Evolutionary conservation across 2,113 vertebrate species (phyloP), one percentile per base, ranked within the genome.

Genomic region (Cyprinus carpio): DNA sequence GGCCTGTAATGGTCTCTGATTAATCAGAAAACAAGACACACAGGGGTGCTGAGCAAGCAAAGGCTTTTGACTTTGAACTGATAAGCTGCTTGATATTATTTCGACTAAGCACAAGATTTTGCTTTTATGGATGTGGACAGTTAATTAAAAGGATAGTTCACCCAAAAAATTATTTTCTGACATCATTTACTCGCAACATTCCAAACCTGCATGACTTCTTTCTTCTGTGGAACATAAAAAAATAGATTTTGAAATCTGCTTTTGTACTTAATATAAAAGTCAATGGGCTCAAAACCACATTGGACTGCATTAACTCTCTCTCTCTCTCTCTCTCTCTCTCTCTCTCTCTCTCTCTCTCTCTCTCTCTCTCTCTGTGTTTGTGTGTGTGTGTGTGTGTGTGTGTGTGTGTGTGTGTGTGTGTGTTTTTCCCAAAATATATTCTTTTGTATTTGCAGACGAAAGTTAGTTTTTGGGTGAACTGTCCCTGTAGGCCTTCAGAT

Each of bases 51-150:
- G 46, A 76, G 75, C 25, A 18, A 75, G 72, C 72, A 75, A 46
- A 75, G 72, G 43, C 40, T 40, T 15, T 2, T 75, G 72, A 46
- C 23, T 75, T 46, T 75, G 37, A 75, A 49, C 72, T 75, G 72
- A 75, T 49, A 25, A 49, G 23, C 72, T 75, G 72, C n/a, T 75
- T 75, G 40, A 46, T 75, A 75, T 46, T 46, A 49, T 75, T 49
- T 75, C 23, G 7, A 75, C n/a, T 25, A 25, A 49, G 72, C 72
- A 27, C 40, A 49, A 7, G 23, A 46, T 75, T 75, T 8, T 65
- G 16, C 56, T 43, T 85, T 77, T 78, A 49, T 69, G 34, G 34
- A 27, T 71, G 29, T 58, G 62, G 67, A 25, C 43, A 60, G 58
- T 58, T 51, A 56, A 27, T 83, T 65, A 79, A 46, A 46, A 3